Conservation (phyloP, 92 coral and sea anemone genomes). For the Actinernus sp. region DNA sequence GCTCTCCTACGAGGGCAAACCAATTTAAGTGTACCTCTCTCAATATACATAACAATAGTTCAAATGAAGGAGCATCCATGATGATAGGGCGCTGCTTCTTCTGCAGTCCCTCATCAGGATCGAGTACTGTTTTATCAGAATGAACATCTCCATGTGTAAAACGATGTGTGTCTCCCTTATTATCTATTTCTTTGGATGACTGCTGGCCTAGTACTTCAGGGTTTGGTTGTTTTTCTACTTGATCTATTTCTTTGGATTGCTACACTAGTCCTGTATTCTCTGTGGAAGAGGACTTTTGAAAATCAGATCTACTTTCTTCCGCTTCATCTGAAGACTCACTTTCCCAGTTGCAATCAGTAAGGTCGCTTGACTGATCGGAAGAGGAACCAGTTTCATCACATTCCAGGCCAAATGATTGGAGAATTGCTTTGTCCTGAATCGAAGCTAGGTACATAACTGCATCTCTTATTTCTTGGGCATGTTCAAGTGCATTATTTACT, state of each 20-base stretch:
- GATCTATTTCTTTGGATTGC: background rate
- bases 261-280: too few species aligned
- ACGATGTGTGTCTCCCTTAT: background rate
- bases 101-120: too few species aligned
- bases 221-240: background rate
- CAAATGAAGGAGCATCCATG: constrained; percentile 42
- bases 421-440: constrained; percentile 33
- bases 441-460: constrained; percentile 50
- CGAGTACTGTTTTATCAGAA: background rate
- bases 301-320: constrained; percentile 6
- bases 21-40: constrained; percentile 38
- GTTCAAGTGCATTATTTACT: constrained; percentile 46
- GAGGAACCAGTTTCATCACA: constrained; percentile 33
- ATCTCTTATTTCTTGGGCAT: constrained; percentile 13
- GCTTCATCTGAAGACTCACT: too few species aligned
- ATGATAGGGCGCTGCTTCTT: too few species aligned
- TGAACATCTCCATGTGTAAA: too few species aligned
- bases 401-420: constrained; percentile 21
- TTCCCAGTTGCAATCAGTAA: too few species aligned
- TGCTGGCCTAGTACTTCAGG: too few species aligned
- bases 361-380: too few species aligned
- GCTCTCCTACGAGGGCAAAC: constrained; percentile 22
- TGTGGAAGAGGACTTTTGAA: background rate
- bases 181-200: too few species aligned
- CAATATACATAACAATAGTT: constrained; percentile 10